phyloP scores from a whole-genome alignment of 2,113 vertebrate species.

The Pelvicachromis taeniatus region DNA sequence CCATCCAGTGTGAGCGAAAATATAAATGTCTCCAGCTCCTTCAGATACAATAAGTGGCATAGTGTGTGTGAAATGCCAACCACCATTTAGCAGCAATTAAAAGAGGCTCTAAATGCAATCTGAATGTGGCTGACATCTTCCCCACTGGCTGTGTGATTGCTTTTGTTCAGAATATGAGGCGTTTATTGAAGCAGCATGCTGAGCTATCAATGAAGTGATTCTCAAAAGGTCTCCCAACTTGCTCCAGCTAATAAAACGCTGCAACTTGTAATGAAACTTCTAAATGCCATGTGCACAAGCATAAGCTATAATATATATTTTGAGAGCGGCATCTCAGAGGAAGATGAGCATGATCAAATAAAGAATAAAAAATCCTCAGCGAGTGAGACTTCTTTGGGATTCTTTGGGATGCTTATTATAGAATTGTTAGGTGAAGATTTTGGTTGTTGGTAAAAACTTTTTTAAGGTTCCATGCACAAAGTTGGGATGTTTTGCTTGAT shows the following conservation, averaged over 20 bases:
- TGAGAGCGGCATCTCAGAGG: neutral
- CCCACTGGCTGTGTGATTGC: neutral
- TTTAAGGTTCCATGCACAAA: neutral
- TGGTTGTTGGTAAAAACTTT: neutral
- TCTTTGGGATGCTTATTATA: neutral
- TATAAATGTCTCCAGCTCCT: conserved; percentile 4
- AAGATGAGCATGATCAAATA: neutral
- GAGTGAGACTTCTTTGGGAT: neutral
- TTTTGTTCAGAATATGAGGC: neutral
- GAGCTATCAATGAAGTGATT: neutral
- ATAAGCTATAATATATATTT: neutral
- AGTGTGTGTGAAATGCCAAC: conserved; percentile 9
- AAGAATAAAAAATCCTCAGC: neutral
- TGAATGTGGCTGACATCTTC: neutral
- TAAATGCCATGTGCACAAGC: neutral
- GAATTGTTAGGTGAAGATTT: neutral
- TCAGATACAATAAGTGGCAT: neutral
- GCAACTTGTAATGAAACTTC: neutral
- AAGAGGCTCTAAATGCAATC: neutral
- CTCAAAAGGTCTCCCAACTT: conserved; percentile 2
- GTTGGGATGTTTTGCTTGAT: neutral
- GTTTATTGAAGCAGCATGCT: neutral
- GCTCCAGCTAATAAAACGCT: neutral
- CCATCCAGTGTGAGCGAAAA: neutral
- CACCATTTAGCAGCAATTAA: conserved; percentile 6